phyloP scores from a whole-genome alignment of 2,113 vertebrate species.

The Sclerurus mexicanus region DNA sequence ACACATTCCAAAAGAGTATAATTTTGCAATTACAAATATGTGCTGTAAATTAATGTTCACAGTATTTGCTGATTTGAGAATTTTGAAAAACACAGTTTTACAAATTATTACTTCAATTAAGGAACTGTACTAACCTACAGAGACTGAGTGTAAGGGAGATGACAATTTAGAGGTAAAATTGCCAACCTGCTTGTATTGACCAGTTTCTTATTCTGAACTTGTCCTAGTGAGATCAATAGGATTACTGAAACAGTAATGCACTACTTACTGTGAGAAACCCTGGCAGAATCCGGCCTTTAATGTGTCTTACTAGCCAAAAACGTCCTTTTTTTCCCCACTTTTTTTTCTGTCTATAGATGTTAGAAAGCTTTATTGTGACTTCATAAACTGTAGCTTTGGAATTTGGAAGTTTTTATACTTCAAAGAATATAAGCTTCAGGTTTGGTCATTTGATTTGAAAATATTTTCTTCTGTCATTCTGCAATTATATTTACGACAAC shows the following conservation, averaged over 20 bases:
- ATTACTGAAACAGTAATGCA: background rate
- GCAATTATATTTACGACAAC: background rate
- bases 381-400: background rate
- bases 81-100: background rate
- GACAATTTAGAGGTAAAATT: background rate
- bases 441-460: background rate
- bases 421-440: background rate
- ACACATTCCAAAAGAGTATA: background rate
- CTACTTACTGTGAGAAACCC: background rate
- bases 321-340: rapidly evolving
- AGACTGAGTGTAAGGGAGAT: background rate
- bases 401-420: background rate
- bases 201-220: background rate
- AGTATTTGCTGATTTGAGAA: background rate
- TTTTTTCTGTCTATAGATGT: background rate
- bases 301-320: background rate
- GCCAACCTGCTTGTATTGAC: background rate
- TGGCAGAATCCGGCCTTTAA: background rate
- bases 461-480: background rate
- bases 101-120: background rate
- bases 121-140: background rate
- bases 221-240: background rate
- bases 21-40: background rate
- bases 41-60: background rate
- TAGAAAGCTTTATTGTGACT: background rate